phyloP scores from a whole-genome alignment of 2,797 vertebrate genomes.

The Loriculus beryllinus region DNA sequence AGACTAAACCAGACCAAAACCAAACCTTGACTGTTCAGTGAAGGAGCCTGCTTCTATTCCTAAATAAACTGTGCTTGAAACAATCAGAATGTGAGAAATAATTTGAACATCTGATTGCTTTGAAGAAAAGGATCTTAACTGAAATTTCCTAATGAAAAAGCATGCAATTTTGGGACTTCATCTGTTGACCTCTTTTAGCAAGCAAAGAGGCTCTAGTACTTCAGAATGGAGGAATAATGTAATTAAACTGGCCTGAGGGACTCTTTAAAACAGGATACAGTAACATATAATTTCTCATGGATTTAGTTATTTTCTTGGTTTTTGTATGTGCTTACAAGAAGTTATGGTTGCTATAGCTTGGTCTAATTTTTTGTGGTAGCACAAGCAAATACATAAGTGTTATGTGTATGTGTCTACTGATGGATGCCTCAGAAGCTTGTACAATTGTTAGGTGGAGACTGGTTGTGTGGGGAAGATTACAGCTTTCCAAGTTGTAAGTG shows the following conservation, averaged over 20 bases:
- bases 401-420: not conserved
- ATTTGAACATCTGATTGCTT: not conserved
- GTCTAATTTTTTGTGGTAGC: not conserved
- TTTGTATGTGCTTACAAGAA: not conserved
- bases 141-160: not conserved
- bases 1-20: not conserved
- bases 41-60: not conserved
- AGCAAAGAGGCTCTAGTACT: not conserved
- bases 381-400: not conserved
- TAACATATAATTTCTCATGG: not conserved
- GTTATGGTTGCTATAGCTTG: not conserved
- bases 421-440: not conserved
- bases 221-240: not conserved
- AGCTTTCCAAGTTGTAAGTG: not conserved
- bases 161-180: not conserved
- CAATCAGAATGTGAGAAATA: not conserved
- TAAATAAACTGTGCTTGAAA: not conserved
- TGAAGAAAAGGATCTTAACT: not conserved
- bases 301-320: not conserved
- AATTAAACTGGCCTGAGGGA: not conserved
- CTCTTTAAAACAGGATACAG: not conserved
- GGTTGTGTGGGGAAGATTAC: not conserved
- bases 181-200: not conserved
- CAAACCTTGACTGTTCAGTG: not conserved
- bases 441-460: not conserved